Evolutionary conservation across 2,797 vertebrate species (phyloP).

Genomic region (Rhinella marina): DNA sequence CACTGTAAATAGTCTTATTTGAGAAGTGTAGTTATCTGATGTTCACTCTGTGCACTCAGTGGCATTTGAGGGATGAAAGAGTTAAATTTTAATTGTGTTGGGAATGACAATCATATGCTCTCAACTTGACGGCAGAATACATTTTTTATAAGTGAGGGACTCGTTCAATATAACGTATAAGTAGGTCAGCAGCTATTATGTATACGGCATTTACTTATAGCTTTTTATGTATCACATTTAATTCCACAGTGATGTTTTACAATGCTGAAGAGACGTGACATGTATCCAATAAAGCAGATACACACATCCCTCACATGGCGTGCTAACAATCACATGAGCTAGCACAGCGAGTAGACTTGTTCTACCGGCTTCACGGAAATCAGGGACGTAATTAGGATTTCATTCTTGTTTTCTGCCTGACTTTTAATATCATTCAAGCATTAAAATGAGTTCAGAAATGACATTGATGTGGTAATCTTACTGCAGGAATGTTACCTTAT

Average conservation of each 20-base stretch:
- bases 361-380: neutral
- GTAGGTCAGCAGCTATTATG: conserved; percentile 49
- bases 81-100: conserved; percentile 37
- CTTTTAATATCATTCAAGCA: neutral
- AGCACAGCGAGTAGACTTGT: neutral
- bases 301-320: neutral
- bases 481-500: neutral
- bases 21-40: neutral
- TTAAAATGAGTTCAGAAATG: neutral
- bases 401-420: neutral
- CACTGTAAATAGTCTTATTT: neutral
- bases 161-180: conserved; percentile 41
- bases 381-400: neutral
- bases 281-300: conserved; percentile 15
- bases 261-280: neutral
- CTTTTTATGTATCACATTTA: conserved; percentile 10
- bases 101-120: neutral
- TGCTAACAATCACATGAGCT: conserved; percentile 7
- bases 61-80: neutral
- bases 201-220: conserved; percentile 5
- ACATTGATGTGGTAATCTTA: neutral
- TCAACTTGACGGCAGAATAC: conserved; percentile 36
- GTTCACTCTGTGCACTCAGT: neutral
- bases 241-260: conserved; percentile 9
- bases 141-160: conserved; percentile 49